These are phyloP conservation scores for Tonatia bakeri DNA, from an alignment of 2,113 vertebrate genomes.

Conservation along the genomic window DNA sequence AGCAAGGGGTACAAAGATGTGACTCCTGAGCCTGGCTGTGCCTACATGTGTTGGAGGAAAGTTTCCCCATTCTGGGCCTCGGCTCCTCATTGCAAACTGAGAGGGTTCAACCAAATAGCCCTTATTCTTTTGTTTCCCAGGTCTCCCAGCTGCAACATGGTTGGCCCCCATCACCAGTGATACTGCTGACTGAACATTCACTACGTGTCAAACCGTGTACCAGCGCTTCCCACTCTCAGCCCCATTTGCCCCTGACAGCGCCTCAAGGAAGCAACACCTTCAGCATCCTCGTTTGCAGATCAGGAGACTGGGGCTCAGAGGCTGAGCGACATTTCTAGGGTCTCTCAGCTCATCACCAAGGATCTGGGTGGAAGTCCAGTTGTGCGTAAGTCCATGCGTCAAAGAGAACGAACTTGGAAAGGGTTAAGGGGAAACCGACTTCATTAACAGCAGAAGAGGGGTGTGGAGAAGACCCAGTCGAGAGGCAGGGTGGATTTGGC, in stretches of 20 bases:
- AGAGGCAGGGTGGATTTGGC: not conserved
- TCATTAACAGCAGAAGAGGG: not conserved
- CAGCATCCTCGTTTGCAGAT: not conserved
- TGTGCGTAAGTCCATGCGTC: not conserved
- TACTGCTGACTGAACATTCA: not conserved
- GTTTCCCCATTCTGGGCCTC: not conserved
- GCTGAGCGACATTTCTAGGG: not conserved
- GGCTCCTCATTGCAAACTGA: not conserved
- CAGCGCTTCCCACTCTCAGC: not conserved
- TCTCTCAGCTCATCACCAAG: not conserved
- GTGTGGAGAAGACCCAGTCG: not conserved
- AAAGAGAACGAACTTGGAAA: not conserved
- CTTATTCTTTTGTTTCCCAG: not conserved
- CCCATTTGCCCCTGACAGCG: not conserved
- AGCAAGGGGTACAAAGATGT: fast-evolving
- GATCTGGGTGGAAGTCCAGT: not conserved
- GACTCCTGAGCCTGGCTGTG: not conserved
- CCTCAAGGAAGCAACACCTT: not conserved
- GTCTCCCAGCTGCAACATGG: not conserved
- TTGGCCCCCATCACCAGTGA: too few species aligned
- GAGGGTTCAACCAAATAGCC: not conserved
- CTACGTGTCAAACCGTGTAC: fast-evolving
- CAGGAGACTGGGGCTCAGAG: not conserved
- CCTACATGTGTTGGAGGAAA: not conserved
- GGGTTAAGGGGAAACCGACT: not conserved